Conservation (phyloP, 1,140 invertebrate species). For the Watersipora subatra region DNA sequence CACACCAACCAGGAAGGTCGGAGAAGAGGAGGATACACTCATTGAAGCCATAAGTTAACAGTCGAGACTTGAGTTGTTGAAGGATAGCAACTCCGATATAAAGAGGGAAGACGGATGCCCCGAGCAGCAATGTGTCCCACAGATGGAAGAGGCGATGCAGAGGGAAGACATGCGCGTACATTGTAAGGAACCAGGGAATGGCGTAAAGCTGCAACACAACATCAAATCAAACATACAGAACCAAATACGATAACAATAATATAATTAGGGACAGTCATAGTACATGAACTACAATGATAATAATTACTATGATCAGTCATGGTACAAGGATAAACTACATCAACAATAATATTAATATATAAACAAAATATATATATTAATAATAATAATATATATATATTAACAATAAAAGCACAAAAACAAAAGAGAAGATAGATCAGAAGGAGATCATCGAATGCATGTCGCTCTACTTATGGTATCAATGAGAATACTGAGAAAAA, state of each 20-base stretch:
- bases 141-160: conserved; percentile 93
- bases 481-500: no score
- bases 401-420: no score
- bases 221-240: conserved; percentile 13
- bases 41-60: conserved; percentile 82
- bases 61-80: conserved; percentile 65
- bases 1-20: conserved; percentile 63
- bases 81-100: conserved; percentile 88
- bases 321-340: no score
- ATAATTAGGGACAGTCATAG: neutral
- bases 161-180: conserved; percentile 98
- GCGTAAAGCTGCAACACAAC: conserved; percentile 76
- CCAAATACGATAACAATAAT: neutral
- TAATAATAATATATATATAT: no score
- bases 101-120: conserved; percentile 82
- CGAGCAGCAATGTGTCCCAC: conserved; percentile 89
- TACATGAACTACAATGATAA: no score
- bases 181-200: conserved; percentile 99
- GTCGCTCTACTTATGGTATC: no score
- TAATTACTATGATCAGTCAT: no score
- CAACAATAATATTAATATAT: neutral
- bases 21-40: conserved; percentile 94
- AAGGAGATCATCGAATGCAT: no score
- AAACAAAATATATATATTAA: no score
- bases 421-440: no score